A percentile compares a stretch with the other conserved stretches of the same genome.
phyloP scores from a whole-genome alignment of 37 sponge, comb jelly and placozoan species.

The Hexactinellida sp. region DNA sequence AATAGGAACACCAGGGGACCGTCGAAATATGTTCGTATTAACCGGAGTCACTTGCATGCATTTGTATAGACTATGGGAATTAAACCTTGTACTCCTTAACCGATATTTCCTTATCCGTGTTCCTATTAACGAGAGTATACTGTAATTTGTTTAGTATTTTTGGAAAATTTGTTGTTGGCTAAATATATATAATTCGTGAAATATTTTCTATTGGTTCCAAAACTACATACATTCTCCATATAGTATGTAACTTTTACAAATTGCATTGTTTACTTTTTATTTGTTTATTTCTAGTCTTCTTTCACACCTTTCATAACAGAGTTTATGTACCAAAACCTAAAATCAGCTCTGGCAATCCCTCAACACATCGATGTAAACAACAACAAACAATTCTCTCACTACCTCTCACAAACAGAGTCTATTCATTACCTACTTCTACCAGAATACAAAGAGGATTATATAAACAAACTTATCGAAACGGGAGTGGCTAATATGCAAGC shows the following conservation, averaged over 20 bases:
- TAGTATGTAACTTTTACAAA: background rate
- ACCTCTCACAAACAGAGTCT: background rate
- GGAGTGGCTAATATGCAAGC: slow-evolving; percentile 73
- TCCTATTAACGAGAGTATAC: no score
- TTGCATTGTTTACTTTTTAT: background rate
- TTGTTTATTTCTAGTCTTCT: slow-evolving; percentile 48
- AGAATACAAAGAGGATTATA: slow-evolving; percentile 44
- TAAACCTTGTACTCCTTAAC: no score
- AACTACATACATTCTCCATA: no score
- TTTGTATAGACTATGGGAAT: no score
- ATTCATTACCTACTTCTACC: background rate
- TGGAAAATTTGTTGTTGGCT: no score
- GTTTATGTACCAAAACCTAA: slow-evolving; percentile 81
- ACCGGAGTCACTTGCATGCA: no score
- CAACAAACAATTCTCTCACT: background rate
- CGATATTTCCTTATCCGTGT: no score
- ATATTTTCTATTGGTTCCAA: no score
- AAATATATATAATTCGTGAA: no score
- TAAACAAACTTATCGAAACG: slow-evolving; percentile 58
- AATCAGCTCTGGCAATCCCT: background rate
- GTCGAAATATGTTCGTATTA: no score
- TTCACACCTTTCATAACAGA: slow-evolving; percentile 96
- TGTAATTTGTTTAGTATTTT: no score
- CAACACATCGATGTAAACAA: background rate
- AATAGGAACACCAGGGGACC: no score